Base-by-base conservation (phyloP, 2,113 vertebrate species). In the Pica pica region DNA sequence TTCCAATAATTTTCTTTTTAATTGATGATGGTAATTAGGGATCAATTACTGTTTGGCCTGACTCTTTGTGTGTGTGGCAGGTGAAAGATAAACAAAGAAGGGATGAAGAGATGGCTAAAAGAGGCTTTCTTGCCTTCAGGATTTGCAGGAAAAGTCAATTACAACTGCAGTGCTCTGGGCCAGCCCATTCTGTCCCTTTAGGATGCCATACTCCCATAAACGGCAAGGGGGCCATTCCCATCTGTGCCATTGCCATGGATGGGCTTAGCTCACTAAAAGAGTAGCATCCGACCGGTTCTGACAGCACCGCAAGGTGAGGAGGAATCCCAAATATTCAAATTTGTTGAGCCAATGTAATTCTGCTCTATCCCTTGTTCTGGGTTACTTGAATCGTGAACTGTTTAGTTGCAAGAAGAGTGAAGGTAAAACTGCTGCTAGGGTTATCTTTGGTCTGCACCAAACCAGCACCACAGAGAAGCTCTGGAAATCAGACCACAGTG, bases 361-460 rank as follows among this genome's bases (percentile, higher is more conserved):
- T 77, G 39, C 20, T 28, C 18, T 52, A 30, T 39, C n/a, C 15
- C 7, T 75, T 83, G 15, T 63, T 75, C 60, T 61, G n/a, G 23
- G 23, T 44, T 78, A 12, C 39, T 80, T 63, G 37, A 46, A 20
- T 27, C 85, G 44, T 65, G 65, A 75, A 50, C 33, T 16, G 19
- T 30, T 71, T 9, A 27, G 8, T 2, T 79, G 4, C 69, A 83
- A 90, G 94, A 79, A 85, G 92, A 59, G 70, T 64, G 63, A 80
- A 93, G 59, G 68, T 56, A 74, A 94, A 97, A 65, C 69, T 88
- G 49, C 46, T 89, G 35, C 69, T 17, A 19, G 46, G 31, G 56
- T 86, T 95, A 60, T 42, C 64, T 96, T 96, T 96, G 92, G 47
- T 78, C 95, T 83, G 71, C 81, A 95, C 71, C 93, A 92, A 95